Evolutionary conservation across 2,113 vertebrate genomes (phyloP), one percentile per base, ranked within the genome.

Genomic region (Stigmatopora argus): DNA sequence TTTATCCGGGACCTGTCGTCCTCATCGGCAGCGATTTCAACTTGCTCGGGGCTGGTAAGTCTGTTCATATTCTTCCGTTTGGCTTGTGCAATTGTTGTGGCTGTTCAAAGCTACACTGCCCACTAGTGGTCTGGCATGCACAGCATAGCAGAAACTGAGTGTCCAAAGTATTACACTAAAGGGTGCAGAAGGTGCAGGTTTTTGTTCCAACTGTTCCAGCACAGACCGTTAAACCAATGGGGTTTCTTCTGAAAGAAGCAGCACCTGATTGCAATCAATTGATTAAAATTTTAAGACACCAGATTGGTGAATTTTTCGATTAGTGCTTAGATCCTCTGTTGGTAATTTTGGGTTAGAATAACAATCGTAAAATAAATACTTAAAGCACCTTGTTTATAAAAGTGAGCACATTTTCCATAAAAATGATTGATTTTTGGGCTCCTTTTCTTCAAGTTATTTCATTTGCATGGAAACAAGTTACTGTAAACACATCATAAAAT

Each of bases 31-130:
- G 97, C 97, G 34, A 86, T 99, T 85, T 99, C 97, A 6, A 96
- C 93, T 0, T 99, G 96, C 84, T 86, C 90, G 31, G 97, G 97
- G 81, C 92, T 99, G 93, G 97, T 98, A 87, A 96, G 96, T 78
- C 46, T 64, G 46, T 9, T 58, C 3, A 1, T 52, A 19, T 58
- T 58, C 8, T 31, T 14, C 5, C 0, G 6, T 59, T 57, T 58
- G 48, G 49, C 10, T n/a, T 13, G 51, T 18, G n/a, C 9, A 41
- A 41, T 53, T 21, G 21, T 5, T 53, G 19, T 26, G 3, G 9
- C n/a, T 41, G 12, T 23, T 23, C 21, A 11, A 11, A 23, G 19
- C 21, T 53, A 53, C 51, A 23, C 51, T 53, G 51, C 51, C 21
- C 13, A 23, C 51, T 53, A 12, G 51, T 53, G 12, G 51, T 21